These are phyloP conservation scores for Arbacia lixula DNA, from an alignment of 53 echinoderm and acorn worm species.

Conservation along the genomic window DNA sequence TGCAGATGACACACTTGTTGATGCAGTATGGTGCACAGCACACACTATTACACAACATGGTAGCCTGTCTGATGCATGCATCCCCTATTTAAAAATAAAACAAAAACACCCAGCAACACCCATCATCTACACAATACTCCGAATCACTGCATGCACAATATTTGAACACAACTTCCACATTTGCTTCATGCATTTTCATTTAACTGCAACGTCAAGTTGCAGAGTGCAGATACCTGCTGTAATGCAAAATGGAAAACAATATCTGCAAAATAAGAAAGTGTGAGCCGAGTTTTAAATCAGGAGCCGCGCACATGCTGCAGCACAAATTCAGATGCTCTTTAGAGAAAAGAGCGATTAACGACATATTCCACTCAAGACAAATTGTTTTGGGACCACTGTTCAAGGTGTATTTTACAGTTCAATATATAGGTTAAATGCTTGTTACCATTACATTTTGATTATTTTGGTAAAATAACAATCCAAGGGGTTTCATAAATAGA, in stretches of 20 bases:
- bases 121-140: background rate
- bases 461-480: no score
- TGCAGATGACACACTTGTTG: background rate
- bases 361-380: no score
- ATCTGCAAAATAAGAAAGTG: background rate
- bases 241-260: background rate
- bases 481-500: no score
- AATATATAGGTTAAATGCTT: no score
- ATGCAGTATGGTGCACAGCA: slow-evolving; percentile 34
- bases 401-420: no score
- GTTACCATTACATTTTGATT: no score
- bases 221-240: background rate
- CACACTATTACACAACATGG: slow-evolving; percentile 45
- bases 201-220: background rate
- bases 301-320: no score
- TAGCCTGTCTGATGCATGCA: background rate
- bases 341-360: no score
- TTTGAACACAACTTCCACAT: background rate
- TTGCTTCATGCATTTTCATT: background rate
- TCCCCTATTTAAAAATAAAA: background rate
- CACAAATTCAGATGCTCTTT: no score
- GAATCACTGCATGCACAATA: slow-evolving; percentile 29
- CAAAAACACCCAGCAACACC: background rate
- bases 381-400: no score
- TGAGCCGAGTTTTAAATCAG: background rate